Base-by-base conservation (phyloP, 2,888 invertebrate genomes). In the Pristionchus exspectatus region DNA sequence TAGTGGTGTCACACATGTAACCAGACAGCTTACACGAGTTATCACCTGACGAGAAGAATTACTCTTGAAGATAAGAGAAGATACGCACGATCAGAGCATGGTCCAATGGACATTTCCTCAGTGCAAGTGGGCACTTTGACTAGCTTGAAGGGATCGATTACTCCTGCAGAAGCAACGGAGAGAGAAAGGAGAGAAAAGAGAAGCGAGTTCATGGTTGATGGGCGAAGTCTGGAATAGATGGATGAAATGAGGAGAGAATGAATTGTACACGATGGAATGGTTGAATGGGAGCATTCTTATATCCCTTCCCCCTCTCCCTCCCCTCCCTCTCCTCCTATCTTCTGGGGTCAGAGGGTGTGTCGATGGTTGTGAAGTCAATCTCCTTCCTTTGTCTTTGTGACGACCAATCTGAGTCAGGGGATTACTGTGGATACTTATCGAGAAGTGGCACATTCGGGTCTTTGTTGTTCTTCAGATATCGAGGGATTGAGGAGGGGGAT, bases 1-100 rank as follows among this genome's bases (percentile, higher is more conserved):
- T 87, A 3, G 63, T 66, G 21, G 87, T 69, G 33, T 87, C 87
- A 27, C 87, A 87, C 66, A 69, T 44, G 30, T 87, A 87, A 10
- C 87, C 87, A 44, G 44, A 12, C 1, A 24, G 16, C 5, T 30
- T 69, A 27, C 87, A 87, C 9, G n/a, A 44, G 50, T 87, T 87
- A 50, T 69, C 69, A 27, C 21, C 84, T 59, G 59, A 30, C 33
- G 14, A 38, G 74, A 72, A 33, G 72, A 33, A 18, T 69, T 44
- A 4, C 50, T 56, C 16, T 21, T 27, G 30, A 27, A 85, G 50
- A 44, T 2, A 44, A 77, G 30, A 44, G 77, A 33, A 21, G 50
- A 21, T n/a, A 54, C 81, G 54, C 27, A 81, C 81, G 38, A 44
- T 81, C 50, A 44, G 81, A 44, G 50, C 81, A 81, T 10, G 27